Evolutionary conservation across 2,797 vertebrate genomes (phyloP).

Genomic region (Pseudochirops corinnae): DNA sequence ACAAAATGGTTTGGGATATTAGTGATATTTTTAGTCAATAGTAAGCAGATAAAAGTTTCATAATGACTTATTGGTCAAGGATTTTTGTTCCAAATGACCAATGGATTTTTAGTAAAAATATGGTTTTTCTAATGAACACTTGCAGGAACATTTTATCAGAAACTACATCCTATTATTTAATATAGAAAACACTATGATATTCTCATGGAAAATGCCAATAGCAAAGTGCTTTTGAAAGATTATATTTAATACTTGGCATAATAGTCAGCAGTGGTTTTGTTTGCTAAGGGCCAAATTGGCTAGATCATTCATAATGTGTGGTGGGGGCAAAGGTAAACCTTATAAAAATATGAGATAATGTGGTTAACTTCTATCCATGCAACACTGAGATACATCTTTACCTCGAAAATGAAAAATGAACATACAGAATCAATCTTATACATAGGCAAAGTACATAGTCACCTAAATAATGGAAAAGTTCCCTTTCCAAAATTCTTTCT

Average conservation of each 20-base stretch:
- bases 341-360: neutral
- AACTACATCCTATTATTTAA: constrained; percentile 80
- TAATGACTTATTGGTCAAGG: constrained; percentile 67
- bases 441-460: neutral
- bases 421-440: neutral
- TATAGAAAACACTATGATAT: constrained; percentile 72
- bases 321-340: constrained; percentile 49
- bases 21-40: constrained; percentile 75
- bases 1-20: constrained; percentile 68
- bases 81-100: constrained; percentile 57
- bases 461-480: neutral
- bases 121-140: constrained; percentile 74
- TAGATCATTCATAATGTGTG: constrained; percentile 53
- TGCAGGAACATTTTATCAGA: constrained; percentile 71
- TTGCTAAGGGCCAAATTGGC: constrained; percentile 26
- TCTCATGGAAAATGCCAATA: constrained; percentile 55
- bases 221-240: constrained; percentile 60
- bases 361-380: neutral
- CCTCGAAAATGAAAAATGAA: neutral
- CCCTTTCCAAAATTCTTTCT: neutral
- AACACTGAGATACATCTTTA: neutral
- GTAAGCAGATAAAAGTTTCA: constrained; percentile 75
- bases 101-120: constrained; percentile 66
- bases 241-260: constrained; percentile 75
- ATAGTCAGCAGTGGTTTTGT: constrained; percentile 49